Percentiles rank a stretch among this genome's conserved stretches.
phyloP scores from a whole-genome alignment of 2,797 vertebrate genomes.

The Hyperoplus immaculatus region DNA sequence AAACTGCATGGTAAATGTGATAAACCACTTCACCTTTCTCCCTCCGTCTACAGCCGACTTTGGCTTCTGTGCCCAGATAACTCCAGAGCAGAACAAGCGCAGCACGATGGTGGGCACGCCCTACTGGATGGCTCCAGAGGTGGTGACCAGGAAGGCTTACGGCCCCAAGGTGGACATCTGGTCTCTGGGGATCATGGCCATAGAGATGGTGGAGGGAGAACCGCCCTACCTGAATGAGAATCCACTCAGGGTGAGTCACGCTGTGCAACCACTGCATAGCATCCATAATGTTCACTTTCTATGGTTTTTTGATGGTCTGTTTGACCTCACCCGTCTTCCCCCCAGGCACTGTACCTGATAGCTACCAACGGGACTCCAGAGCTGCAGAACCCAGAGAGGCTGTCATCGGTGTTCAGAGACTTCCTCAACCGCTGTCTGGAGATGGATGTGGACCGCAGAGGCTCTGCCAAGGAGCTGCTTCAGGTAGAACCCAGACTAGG shows the following conservation, averaged over 20 bases:
- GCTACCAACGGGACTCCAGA: slow-evolving; percentile 99
- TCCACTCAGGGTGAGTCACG: slow-evolving; percentile 90
- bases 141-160: slow-evolving; percentile 97
- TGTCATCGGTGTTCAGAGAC: slow-evolving; percentile 96
- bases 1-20: not conserved
- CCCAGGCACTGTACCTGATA: slow-evolving; percentile 96
- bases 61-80: slow-evolving; percentile 99
- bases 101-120: slow-evolving; percentile 99
- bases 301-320: not conserved
- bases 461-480: slow-evolving; percentile 95
- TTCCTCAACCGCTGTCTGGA: slow-evolving; percentile 98
- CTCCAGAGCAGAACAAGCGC: slow-evolving; percentile 98
- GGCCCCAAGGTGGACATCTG: slow-evolving; percentile 99
- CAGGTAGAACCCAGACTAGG: slow-evolving; percentile 86
- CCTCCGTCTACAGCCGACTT: slow-evolving; percentile 91
- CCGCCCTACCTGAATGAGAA: slow-evolving; percentile 99
- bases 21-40: not conserved
- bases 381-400: slow-evolving; percentile 97
- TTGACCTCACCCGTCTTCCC: slow-evolving; percentile 6
- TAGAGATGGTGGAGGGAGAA: slow-evolving; percentile 99
- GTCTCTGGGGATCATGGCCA: slow-evolving; percentile 99
- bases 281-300: not conserved
- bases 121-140: slow-evolving; percentile 99
- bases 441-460: slow-evolving; percentile 99
- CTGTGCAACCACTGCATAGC: not conserved